Conservation (phyloP, 2,113 vertebrate species). For the Sebastes schlegelii region DNA sequence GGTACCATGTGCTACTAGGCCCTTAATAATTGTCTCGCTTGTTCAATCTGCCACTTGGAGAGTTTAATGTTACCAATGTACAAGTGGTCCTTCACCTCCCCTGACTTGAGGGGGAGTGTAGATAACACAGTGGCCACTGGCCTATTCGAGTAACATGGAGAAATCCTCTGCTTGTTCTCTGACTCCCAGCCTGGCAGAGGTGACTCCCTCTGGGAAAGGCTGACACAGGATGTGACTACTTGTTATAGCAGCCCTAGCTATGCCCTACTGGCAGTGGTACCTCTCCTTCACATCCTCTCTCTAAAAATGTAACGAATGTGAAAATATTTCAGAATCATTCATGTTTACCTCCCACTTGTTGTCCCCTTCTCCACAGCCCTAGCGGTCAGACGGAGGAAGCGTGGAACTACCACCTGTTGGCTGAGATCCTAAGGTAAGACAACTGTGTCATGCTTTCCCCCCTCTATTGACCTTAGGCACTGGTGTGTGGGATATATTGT, state of each 20-base stretch:
- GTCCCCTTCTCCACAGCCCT: neutral
- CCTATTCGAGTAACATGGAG: neutral
- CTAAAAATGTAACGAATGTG: conserved; percentile 46
- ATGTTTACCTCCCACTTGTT: conserved; percentile 33
- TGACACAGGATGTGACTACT: conserved; percentile 52
- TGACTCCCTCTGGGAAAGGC: conserved; percentile 32
- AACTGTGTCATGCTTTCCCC: neutral
- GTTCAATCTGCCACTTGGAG: neutral
- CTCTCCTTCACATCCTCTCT: conserved; percentile 42
- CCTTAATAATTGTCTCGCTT: neutral
- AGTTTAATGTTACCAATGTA: neutral
- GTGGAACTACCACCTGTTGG: conserved; percentile 20
- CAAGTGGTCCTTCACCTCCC: neutral
- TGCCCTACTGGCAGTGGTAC: conserved; percentile 11
- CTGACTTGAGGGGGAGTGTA: neutral
- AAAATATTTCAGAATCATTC: conserved; percentile 50
- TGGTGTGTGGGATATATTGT: neutral
- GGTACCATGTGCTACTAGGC: neutral
- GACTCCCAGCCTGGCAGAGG: neutral
- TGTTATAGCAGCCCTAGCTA: neutral
- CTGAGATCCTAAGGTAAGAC: no score
- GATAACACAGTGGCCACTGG: neutral
- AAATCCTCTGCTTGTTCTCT: neutral
- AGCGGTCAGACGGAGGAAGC: neutral
- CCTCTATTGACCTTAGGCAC: neutral